phyloP scores from a whole-genome alignment of 2,113 vertebrate species.

The Galemys pyrenaicus region DNA sequence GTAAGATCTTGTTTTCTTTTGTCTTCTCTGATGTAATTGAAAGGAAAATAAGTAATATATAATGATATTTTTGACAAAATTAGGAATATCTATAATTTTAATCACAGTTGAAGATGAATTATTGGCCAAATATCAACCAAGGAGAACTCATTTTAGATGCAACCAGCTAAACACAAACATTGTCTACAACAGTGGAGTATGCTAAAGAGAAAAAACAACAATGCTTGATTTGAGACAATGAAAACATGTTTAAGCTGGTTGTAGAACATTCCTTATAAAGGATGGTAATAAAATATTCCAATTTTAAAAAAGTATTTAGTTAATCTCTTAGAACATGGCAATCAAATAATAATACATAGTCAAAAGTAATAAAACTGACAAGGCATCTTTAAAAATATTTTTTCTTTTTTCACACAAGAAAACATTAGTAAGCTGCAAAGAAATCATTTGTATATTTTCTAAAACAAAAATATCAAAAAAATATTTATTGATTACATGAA shows the following conservation, averaged over 20 bases:
- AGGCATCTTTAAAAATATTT: no score
- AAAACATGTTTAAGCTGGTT: neutral
- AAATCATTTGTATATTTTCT: no score
- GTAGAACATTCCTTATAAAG: no score
- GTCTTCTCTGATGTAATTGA: neutral
- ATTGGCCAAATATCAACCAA: neutral
- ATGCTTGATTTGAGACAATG: neutral
- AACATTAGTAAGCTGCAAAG: no score
- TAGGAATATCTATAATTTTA: neutral
- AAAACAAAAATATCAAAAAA: no score
- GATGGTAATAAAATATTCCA: no score
- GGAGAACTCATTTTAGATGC: neutral
- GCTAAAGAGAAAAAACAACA: neutral
- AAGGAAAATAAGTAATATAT: neutral
- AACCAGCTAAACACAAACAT: neutral
- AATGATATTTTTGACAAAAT: conserved; percentile 6
- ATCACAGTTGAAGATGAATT: neutral
- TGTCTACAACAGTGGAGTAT: neutral
- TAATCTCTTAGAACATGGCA: no score
- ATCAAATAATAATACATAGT: no score
- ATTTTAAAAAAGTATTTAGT: no score
- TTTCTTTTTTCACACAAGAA: no score
- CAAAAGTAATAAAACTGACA: no score
- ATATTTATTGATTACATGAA: no score
- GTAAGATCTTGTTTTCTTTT: neutral